Evolutionary conservation across 2,888 invertebrate species (phyloP).

Genomic region (Macrosiphum euphorbiae): DNA sequence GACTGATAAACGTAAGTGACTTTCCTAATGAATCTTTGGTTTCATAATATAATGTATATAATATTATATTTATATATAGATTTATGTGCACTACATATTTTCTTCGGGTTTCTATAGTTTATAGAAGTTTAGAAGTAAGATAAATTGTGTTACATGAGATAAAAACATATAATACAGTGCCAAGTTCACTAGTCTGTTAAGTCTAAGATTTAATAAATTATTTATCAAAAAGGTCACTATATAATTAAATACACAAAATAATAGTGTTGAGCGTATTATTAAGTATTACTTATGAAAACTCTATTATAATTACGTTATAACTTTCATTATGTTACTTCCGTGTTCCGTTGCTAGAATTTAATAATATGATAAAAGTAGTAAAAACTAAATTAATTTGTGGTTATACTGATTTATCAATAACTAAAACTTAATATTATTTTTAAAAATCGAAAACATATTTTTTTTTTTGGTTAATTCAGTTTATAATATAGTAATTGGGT

Average conservation of each 20-base stretch:
- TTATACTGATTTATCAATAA: background rate
- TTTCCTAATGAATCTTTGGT: background rate
- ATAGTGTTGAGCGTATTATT: background rate
- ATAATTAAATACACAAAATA: background rate
- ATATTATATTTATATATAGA: background rate
- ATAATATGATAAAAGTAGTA: background rate
- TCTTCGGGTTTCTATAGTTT: background rate
- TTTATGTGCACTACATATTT: background rate
- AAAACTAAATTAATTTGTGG: background rate
- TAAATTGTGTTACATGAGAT: background rate
- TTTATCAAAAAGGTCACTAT: background rate
- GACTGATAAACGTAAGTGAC: constrained; percentile 6
- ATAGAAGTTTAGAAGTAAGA: constrained; percentile 41
- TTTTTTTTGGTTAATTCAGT: background rate
- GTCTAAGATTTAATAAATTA: background rate
- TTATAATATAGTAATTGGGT: background rate
- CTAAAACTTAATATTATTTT: background rate
- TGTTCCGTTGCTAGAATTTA: background rate
- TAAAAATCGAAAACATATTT: background rate
- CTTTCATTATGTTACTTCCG: background rate
- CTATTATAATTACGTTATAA: background rate
- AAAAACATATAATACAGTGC: background rate
- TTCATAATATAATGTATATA: background rate
- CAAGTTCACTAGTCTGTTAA: constrained; percentile 4
- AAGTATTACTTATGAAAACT: background rate